Base-by-base conservation (phyloP, 1,140 invertebrate genomes). In the Onthophagus taurus region DNA sequence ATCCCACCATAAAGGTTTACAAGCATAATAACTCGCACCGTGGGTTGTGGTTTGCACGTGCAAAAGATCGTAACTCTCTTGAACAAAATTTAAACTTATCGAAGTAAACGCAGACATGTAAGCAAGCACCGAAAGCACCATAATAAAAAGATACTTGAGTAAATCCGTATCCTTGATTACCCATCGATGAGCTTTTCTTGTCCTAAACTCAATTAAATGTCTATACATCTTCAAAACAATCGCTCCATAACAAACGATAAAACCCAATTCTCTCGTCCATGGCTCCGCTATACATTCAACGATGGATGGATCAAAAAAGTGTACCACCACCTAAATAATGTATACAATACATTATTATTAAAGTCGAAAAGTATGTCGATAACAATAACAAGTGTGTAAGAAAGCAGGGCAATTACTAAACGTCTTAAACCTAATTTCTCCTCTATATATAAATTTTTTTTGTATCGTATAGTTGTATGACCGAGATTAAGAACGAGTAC, bases 171-270 rank as follows among this genome's bases (percentile, higher is more conserved):
- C 87, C 31, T 84, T 73, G 11, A 92, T 77, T 30, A 88, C 83
- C 68, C 89, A 89, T 51, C 88, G 74, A 61, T 90, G 87, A 1
- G 88, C 89, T 66, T 95, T 94, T 33, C 90, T 72, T 4, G 91
- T 93, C 6, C 82, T 70, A 53, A 84, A 85, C 53, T 85, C 81
- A 18, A 83, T 80, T 26, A 85, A 60, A 51, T 79, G 85, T 63
- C 89, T 83, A 71, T 93, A 94, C 11, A 94, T 71, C 61, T 93
- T 90, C 39, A 95, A 70, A 39, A 90, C 78, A 24, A 95, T 84
- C 11, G 86, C 84, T 13, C 91, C 90, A 65, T 94, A 95, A 59
- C 85, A 88, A 31, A 89, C 78, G 31, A 88, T 80, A 64, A 94
- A 95, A 12, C 91, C 91, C 12, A 93, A 66, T 65, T 93, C 89